phyloP scores from a whole-genome alignment of 2,888 invertebrate genomes.

The Homarus gammarus region DNA sequence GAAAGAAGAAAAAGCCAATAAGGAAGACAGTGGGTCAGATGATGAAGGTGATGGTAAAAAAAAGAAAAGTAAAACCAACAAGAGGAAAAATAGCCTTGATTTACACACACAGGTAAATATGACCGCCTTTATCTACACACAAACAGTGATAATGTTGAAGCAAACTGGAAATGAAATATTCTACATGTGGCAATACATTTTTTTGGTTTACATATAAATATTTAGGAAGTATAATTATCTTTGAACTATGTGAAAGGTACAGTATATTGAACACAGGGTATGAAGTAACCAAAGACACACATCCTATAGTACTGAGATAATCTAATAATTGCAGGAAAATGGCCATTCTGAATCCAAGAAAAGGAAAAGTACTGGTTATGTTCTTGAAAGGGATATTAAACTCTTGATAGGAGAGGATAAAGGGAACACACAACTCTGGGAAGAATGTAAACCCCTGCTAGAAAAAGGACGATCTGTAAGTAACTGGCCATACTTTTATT shows the following conservation, averaged over 20 bases:
- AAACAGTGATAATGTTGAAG: too few species aligned
- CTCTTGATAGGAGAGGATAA: conserved; percentile 82
- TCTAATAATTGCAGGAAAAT: conserved; percentile 12
- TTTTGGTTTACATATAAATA: too few species aligned
- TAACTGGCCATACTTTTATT: conserved; percentile 75
- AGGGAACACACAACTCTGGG: conserved; percentile 85
- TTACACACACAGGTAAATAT: not conserved
- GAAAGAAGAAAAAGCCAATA: conserved; percentile 81
- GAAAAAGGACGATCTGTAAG: conserved; percentile 79
- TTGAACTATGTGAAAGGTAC: too few species aligned
- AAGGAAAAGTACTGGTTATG: conserved; percentile 79
- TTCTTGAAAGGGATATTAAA: conserved; percentile 79
- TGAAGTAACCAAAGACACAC: too few species aligned
- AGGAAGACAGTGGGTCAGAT: conserved; percentile 78
- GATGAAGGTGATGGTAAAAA: conserved; percentile 1
- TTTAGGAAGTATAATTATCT: too few species aligned
- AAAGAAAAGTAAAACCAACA: conserved; percentile 22
- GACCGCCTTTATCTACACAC: too few species aligned
- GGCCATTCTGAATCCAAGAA: conserved; percentile 76
- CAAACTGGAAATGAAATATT: too few species aligned
- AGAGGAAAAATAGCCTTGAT: conserved; percentile 40
- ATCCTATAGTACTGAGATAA: too few species aligned
- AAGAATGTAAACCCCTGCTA: conserved; percentile 82
- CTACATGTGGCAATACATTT: too few species aligned
- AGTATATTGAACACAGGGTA: too few species aligned